phyloP scores from a whole-genome alignment of 2,888 invertebrate genomes.

The Sisyra nigra region DNA sequence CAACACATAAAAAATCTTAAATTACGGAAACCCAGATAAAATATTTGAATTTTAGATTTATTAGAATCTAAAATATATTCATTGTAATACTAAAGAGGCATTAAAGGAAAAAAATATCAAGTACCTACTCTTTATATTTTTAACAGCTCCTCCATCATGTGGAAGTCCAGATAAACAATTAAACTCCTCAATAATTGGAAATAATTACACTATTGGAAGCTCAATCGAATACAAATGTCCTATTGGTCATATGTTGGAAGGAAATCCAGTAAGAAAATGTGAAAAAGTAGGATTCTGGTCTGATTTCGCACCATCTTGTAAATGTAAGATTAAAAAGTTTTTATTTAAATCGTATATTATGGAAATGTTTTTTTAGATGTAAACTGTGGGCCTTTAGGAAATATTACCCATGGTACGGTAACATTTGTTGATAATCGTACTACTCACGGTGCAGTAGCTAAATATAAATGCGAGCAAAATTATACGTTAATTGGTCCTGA shows the following conservation, averaged over 20 bases:
- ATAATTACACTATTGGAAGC: constrained; percentile 50
- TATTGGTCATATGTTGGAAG: constrained; percentile 63
- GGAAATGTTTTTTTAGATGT: constrained; percentile 41
- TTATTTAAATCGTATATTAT: constrained; percentile 7
- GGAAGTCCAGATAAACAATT: constrained; percentile 75
- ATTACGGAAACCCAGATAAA: too few species aligned
- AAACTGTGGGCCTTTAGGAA: constrained; percentile 54
- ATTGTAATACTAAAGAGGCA: too few species aligned
- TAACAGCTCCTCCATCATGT: constrained; percentile 63
- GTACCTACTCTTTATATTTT: too few species aligned
- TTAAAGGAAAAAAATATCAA: too few species aligned
- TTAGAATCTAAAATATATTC: too few species aligned
- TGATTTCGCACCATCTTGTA: constrained; percentile 63
- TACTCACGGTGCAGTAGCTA: constrained; percentile 59
- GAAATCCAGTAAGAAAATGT: constrained; percentile 51
- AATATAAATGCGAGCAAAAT: constrained; percentile 68
- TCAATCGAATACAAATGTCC: constrained; percentile 64
- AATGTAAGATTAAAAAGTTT: constrained; percentile 44
- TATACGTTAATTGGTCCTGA: constrained; percentile 66
- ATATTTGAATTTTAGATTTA: too few species aligned
- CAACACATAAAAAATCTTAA: too few species aligned
- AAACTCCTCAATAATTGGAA: constrained; percentile 66
- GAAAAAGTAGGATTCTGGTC: constrained; percentile 69
- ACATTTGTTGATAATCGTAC: constrained; percentile 50
- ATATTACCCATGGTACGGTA: constrained; percentile 58